Conservation (phyloP, 2,888 invertebrate genomes). For the Antheraea assamensis region DNA sequence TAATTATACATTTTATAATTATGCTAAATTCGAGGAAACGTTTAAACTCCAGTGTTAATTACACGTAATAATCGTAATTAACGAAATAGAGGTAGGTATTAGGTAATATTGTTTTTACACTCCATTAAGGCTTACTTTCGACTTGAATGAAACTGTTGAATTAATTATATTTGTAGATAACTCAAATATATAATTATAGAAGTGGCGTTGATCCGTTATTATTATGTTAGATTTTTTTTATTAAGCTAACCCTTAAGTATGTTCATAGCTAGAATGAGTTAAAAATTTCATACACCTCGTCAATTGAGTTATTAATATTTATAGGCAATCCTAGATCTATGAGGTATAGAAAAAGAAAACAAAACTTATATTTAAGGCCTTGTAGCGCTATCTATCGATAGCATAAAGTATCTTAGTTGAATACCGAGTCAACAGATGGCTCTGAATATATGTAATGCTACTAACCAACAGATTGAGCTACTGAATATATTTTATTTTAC, state of each 20-base stretch:
- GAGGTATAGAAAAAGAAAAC: neutral
- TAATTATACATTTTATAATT: conserved; percentile 8
- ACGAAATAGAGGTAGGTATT: neutral
- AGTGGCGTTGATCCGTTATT: too few relatives aligned
- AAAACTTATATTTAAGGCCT: neutral
- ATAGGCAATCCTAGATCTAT: too few relatives aligned
- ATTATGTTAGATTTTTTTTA: too few relatives aligned
- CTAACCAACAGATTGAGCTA: conserved; percentile 37
- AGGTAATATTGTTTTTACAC: neutral
- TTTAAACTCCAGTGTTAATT: neutral
- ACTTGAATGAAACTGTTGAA: neutral
- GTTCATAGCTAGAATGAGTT: too few relatives aligned
- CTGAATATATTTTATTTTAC: too few relatives aligned
- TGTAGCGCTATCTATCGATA: neutral
- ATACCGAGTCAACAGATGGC: neutral
- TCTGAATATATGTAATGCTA: conserved; percentile 23
- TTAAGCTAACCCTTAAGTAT: too few relatives aligned
- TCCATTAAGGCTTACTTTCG: neutral
- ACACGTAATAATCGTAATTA: neutral
- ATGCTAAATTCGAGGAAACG: neutral
- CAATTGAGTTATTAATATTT: too few relatives aligned
- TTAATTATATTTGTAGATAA: too few relatives aligned
- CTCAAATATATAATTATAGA: too few relatives aligned
- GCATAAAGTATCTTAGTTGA: neutral
- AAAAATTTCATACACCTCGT: too few relatives aligned